These are phyloP conservation scores for Pimephales promelas DNA, from an alignment of 2,113 vertebrate species.

Conservation along the genomic window DNA sequence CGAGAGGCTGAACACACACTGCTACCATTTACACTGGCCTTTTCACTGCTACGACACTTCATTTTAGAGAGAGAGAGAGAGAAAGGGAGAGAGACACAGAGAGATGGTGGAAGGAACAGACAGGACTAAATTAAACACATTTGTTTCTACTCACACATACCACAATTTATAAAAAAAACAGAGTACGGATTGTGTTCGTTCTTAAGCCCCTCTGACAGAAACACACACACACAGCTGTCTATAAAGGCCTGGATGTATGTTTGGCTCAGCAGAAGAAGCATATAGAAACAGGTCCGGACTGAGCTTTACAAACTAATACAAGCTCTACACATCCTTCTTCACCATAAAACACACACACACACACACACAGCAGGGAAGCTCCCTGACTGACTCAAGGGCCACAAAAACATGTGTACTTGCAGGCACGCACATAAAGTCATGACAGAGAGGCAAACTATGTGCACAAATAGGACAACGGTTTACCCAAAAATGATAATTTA, in stretches of 20 bases:
- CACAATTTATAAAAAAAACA: slow-evolving; percentile 87
- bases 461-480: not conserved
- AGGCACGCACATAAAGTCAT: not conserved
- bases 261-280: slow-evolving; percentile 1
- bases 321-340: slow-evolving; percentile 1
- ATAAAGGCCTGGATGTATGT: slow-evolving; percentile 46
- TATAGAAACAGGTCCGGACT: slow-evolving; percentile 47
- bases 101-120: slow-evolving; percentile 63
- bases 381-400: not conserved
- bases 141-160: slow-evolving; percentile 86
- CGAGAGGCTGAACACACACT: slow-evolving; percentile 42
- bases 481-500: not conserved
- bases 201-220: slow-evolving; percentile 65
- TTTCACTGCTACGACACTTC: slow-evolving; percentile 62
- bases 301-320: slow-evolving; percentile 10
- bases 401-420: slow-evolving; percentile 51
- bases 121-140: slow-evolving; percentile 83
- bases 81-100: slow-evolving; percentile 17
- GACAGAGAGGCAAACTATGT: not conserved
- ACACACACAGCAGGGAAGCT: not conserved
- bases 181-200: slow-evolving; percentile 83
- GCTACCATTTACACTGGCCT: slow-evolving; percentile 51
- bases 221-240: slow-evolving; percentile 56
- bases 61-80: slow-evolving; percentile 45
- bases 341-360: not conserved